Conservation (phyloP, 2,113 vertebrate genomes). For the Protobothrops flavoviridis region DNA sequence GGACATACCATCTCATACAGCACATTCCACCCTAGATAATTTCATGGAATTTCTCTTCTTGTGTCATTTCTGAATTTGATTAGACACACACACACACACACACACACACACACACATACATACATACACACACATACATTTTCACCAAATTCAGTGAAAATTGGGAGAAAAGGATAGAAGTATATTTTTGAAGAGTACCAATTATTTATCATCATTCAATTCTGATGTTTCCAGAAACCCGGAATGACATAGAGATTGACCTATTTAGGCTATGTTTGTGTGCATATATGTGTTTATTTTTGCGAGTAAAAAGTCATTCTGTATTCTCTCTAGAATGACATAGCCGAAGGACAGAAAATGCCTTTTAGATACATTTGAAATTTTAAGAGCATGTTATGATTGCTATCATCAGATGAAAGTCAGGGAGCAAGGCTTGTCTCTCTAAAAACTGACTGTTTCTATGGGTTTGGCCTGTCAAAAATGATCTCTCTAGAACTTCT, state of each 20-base stretch:
- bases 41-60: neutral
- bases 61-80: neutral
- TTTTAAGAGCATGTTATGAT: neutral
- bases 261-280: neutral
- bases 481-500: neutral
- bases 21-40: neutral
- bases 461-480: neutral
- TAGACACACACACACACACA: neutral
- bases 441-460: neutral
- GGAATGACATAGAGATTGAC: neutral
- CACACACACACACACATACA: neutral
- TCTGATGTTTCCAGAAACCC: neutral
- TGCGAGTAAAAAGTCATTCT: neutral
- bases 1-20: neutral
- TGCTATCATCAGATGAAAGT: neutral
- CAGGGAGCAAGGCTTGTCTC: neutral
- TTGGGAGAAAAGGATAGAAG: neutral
- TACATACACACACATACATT: neutral
- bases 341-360: neutral
- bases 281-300: neutral
- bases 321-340: neutral
- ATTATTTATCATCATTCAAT: neutral
- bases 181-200: neutral
- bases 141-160: neutral
- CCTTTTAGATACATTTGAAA: neutral